Base-by-base conservation (phyloP, 2,113 vertebrate species). In the Megalops atlanticus region DNA sequence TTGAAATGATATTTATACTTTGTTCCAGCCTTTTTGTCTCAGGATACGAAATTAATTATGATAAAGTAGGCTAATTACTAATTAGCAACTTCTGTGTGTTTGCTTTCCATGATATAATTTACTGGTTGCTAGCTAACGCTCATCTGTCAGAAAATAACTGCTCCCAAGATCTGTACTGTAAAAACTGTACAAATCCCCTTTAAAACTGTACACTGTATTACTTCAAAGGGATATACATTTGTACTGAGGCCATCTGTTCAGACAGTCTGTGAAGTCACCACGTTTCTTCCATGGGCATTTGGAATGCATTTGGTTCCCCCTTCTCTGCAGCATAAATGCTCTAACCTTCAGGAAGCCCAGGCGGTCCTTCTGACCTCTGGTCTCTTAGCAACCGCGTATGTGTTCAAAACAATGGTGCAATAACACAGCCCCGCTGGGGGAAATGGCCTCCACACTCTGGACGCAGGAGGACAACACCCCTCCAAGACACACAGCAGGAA, bases 331-430 rank as follows among this genome's bases (percentile, higher is more conserved):
- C 82, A 79, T 79, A 74, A 89, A 86, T 54, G 81, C 58, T 85
- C 81, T 89, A 88, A 89, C 89, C 77, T 90, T 80, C 58, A 82
- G 82, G 81, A 88, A 89, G 84, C 87, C 79, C 77, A 82, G 58
- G 12, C 85, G 81, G 39, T 76, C 77, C n/a, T 76, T 45, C 82
- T 27, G 80, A 88, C 85, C 87, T 87, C 2, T 1, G 33, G 87
- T 89, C 39, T 41, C 90, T 80, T 83, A 83, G 91, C 90, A 91
- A 91, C 90, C 1, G 31, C 77, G 75, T 7, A 75, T 87, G 85
- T 93, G 84, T 93, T 91, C 89, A 90, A 85, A 89, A 89, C 86
- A 88, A 90, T 31, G 58, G n/a, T 64, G 58, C 58, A 64, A 31
- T 87, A 92, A 82, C 0, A 27, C 81, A 41, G 16, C 36, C 35